Evolutionary conservation across 2,888 invertebrate species (phyloP), one percentile per base, ranked within the genome.

Genomic region (Odontothrips loti): DNA sequence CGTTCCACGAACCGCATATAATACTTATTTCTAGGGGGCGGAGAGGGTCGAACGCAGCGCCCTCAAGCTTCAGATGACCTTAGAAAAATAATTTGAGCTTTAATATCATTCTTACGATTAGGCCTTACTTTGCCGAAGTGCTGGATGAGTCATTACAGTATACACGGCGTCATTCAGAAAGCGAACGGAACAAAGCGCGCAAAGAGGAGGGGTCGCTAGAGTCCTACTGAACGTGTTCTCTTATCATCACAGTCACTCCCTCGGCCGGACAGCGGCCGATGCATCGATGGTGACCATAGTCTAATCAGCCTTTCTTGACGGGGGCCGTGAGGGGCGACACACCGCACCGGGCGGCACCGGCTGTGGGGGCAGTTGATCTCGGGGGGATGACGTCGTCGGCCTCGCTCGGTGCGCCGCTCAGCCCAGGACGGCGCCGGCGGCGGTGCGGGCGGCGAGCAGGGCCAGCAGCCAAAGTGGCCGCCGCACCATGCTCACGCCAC

Each of bases 71-170:
- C 58, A 17, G 68, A 75, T 12, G 68, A 75, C 68, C 27, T 75
- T 75, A 75, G 68, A 75, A 75, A 75, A 75, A 75, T 75, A 75
- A 75, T 75, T 75, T 75, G 68, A 75, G 68, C 68, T 23, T 23
- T 75, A 75, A 27, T 75, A 75, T 75, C 68, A 75, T 27, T 75
- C 68, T 75, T 75, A 75, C n/a, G 27, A 27, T 23, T 75, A 75
- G 68, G 68, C 68, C 68, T 27, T 27, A 20, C 58, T 43, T 43
- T 43, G 34, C 34, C 34, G 34, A 43, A 43, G 34, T 43, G 2
- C 34, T 43, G 34, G 34, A 43, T 43, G 34, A 43, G 2, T 43
- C 6, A 43, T 43, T 4, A 43, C 34, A 6, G 2, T 43, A 4
- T 43, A 43, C 6, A 43, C 2, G 3, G 34, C 6, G 34, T 43